Evolutionary conservation across 2,888 invertebrate species (phyloP).

Genomic region (Quadroppia sp.): DNA sequence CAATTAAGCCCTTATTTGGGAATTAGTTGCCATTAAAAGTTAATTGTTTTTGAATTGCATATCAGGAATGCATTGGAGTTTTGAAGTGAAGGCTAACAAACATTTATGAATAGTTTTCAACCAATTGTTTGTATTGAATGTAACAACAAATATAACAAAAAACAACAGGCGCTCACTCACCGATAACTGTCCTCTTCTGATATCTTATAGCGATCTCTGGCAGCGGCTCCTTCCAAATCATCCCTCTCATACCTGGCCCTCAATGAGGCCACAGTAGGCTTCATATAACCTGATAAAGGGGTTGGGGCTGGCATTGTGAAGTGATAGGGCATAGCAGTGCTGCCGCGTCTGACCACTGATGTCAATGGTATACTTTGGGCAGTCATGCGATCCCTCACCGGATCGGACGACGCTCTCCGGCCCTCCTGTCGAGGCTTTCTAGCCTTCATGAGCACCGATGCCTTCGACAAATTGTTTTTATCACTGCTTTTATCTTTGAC

Average conservation of each 20-base stretch:
- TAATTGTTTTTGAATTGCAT: neutral
- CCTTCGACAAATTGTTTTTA: neutral
- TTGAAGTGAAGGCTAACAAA: neutral
- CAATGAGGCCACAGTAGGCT: conserved; percentile 11
- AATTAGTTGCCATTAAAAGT: neutral
- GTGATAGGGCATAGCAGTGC: conserved; percentile 25
- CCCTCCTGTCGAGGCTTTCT: neutral
- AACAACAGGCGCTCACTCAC: neutral
- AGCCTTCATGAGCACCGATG: neutral
- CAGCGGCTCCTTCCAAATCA: neutral
- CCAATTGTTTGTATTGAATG: no score
- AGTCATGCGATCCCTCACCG: conserved; percentile 5
- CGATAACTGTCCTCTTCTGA: conserved; percentile 21
- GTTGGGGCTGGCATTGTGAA: conserved; percentile 5
- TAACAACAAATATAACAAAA: neutral
- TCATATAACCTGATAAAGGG: neutral
- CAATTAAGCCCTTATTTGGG: conserved; percentile 3
- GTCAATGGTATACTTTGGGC: neutral
- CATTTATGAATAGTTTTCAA: no score
- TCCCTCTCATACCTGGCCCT: conserved; percentile 18
- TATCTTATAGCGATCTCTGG: conserved; percentile 16
- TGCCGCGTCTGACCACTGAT: conserved; percentile 16
- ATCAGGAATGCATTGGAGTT: neutral
- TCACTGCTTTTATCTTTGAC: conserved; percentile 15
- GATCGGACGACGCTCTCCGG: conserved; percentile 1